Evolutionary conservation across 2,888 invertebrate species (phyloP), one percentile per base, ranked within the genome.

Genomic region (Plagodis pulveraria): DNA sequence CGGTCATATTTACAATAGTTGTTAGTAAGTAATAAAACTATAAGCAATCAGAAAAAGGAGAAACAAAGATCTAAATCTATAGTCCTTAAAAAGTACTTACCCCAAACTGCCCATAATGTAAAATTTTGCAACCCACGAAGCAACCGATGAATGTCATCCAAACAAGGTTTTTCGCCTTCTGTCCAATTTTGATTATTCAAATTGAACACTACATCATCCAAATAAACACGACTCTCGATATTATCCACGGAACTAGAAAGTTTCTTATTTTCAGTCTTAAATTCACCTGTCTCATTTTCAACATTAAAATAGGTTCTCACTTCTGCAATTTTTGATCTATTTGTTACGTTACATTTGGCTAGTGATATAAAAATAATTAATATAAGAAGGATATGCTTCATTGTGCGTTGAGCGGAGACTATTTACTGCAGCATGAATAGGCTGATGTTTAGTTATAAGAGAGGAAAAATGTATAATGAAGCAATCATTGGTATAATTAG

Each of bases 31-130:
- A 22, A 22, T 22, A 2, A 22, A 22, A 22, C 4, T 22, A 22
- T 22, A 22, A 4, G 22, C 22, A 22, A 22, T 1, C 2, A 22
- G 22, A 22, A 22, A 22, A 1, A 34, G 5, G 34, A 5, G 11
- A 0, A 36, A 11, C n/a, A 47, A 7, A 47, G 41, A 22, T 58
- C 6, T 32, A 51, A 42, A 22, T 11, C n/a, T n/a, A n/a, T n/a
- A n/a, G n/a, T n/a, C n/a, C n/a, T n/a, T n/a, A n/a, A n/a, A 5
- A 5, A 10, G 6, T 40, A 87, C 93, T 88, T 77, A 94, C 94
- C 89, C 92, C 93, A 93, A 65, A 93, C 91, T 0, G 94, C 93
- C 94, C 94, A 94, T 12, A 94, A 68, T 0, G 94, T 94, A 59
- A 93, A 91, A 70, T 94, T 94, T 68, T 91, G 88, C 66, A 94